Base-by-base conservation (phyloP, 2,888 invertebrate genomes). In the Limnephilus rhombicus region DNA sequence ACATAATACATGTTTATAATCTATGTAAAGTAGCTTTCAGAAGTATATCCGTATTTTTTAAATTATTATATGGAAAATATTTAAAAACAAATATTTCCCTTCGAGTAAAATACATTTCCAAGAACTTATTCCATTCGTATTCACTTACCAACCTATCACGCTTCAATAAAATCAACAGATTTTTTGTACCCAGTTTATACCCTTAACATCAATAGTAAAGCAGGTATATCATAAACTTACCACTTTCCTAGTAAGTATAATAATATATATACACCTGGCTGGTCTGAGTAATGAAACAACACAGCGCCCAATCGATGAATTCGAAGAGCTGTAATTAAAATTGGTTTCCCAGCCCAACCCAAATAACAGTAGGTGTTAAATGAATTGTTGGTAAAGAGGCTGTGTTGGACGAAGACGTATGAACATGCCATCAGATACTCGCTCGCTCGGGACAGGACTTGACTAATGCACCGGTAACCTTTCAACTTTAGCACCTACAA, bases 311-410 rank as follows among this genome's bases (percentile, higher is more conserved):
- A 86, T 86, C 45, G 86, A 86, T 86, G 86, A 53, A 53, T 86
- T 49, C 86, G 45, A n/a, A 86, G 86, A 86, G 86, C 86, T 89
- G 49, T 89, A 89, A 89, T 89, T 89, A 89, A 89, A 80, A 89
- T 89, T 24, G 80, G 49, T 89, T 91, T 89, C 82, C 53, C 83
- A 83, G 85, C 91, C 89, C 91, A 89, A 83, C 91, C 91, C 88
- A 85, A 89, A 89, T 91, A 91, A 91, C 91, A 91, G 91, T 91
- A 91, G 91, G 91, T 91, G 91, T 91, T 91, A 91, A 91, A 91
- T 91, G 91, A 91, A 91, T 91, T 91, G 91, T 91, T 91, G 89
- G 91, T 91, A 89, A 91, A 91, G 89, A 88, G 68, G 68, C 24
- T 68, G 89, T 89, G 89, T 91, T 80, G 82, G 45, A 91, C 49